Percentiles rank a stretch among this genome's conserved stretches.
Evolutionary conservation across 2,888 invertebrate genomes (phyloP).

Genomic region (Metellina segmentata): DNA sequence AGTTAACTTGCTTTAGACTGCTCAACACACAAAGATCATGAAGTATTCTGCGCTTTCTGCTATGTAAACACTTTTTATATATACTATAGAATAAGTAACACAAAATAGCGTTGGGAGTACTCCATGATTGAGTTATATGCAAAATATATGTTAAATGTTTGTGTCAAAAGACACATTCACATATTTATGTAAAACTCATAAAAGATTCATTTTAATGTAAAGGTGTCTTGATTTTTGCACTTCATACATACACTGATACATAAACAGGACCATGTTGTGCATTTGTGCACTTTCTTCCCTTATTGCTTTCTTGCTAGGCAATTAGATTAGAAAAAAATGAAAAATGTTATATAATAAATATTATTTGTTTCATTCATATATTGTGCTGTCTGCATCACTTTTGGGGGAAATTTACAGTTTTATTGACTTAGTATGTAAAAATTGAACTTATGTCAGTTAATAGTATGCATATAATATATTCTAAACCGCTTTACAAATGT

Average conservation of each 20-base stretch:
- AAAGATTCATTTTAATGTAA: conserved; percentile 30
- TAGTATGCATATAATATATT: neutral
- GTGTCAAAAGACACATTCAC: conserved; percentile 22
- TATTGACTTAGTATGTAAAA: conserved; percentile 6
- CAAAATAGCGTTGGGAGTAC: conserved; percentile 13
- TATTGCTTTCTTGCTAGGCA: conserved; percentile 73
- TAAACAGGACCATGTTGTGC: conserved; percentile 73
- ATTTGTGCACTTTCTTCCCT: conserved; percentile 69
- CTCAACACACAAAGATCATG: conserved; percentile 32
- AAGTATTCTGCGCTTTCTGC: conserved; percentile 20
- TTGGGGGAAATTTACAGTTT: conserved; percentile 4
- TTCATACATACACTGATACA: conserved; percentile 65
- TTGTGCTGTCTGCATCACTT: neutral
- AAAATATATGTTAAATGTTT: conserved; percentile 40
- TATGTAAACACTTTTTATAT: conserved; percentile 44
- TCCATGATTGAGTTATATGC: conserved; percentile 3
- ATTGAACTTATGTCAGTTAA: neutral
- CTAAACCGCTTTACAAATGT: neutral
- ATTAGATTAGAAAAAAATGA: conserved; percentile 66
- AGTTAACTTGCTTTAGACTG: conserved; percentile 37
- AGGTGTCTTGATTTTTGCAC: conserved; percentile 59
- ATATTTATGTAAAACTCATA: neutral
- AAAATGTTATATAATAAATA: conserved; percentile 65
- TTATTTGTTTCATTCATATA: conserved; percentile 27
- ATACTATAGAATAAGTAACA: conserved; percentile 18